Evolutionary conservation across 1,140 invertebrate genomes (phyloP).

Genomic region (Caenorhabditis latens): DNA sequence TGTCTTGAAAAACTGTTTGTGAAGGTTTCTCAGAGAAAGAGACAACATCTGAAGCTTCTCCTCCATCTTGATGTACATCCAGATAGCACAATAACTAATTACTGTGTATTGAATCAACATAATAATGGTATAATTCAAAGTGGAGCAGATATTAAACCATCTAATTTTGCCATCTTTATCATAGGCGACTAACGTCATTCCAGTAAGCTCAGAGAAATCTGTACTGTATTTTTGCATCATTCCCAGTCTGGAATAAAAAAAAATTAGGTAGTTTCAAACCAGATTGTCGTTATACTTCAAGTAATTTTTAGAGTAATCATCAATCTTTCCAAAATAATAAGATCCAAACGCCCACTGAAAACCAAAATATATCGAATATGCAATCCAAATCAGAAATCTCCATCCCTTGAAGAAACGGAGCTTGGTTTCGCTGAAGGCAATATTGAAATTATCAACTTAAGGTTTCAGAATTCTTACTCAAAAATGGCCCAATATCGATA

Average conservation of each 20-base stretch:
- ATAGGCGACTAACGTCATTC: constrained; percentile 7
- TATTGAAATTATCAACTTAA: neutral
- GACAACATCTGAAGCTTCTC: no score
- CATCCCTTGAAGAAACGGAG: constrained; percentile 4
- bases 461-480: neutral
- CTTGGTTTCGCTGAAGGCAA: neutral
- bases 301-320: constrained; percentile 3
- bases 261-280: no score
- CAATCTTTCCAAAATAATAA: neutral
- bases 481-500: constrained; percentile 11
- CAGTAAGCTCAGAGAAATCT: neutral
- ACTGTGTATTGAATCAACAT: neutral
- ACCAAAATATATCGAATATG: neutral
- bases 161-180: neutral
- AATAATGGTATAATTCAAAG: neutral
- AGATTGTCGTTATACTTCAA: neutral
- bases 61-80: no score
- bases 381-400: neutral
- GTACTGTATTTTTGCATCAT: neutral
- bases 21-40: no score
- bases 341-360: neutral
- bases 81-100: no score
- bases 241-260: neutral
- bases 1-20: no score
- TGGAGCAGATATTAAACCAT: neutral